Conservation (phyloP, 2,797 vertebrate genomes). For the Prunella strophiata region DNA sequence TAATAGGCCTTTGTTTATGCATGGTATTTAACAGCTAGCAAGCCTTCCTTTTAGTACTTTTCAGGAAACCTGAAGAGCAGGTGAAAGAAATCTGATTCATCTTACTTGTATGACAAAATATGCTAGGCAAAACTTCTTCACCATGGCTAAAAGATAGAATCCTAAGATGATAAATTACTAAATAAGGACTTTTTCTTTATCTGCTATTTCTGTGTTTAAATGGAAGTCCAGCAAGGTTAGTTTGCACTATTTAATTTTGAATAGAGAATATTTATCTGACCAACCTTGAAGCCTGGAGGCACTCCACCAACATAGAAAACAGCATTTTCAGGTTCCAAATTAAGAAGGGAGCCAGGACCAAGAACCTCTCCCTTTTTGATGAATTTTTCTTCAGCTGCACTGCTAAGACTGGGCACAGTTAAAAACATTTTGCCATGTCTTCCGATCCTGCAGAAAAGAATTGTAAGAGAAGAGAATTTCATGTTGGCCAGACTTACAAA, state of each 20-base stretch:
- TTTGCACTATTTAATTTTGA: not conserved
- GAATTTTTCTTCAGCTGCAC: slow-evolving; percentile 94
- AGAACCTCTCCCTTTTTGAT: slow-evolving; percentile 91
- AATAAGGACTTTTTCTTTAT: not conserved
- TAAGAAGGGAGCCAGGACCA: slow-evolving; percentile 87
- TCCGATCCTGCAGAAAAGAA: slow-evolving; percentile 82
- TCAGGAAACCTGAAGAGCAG: not conserved
- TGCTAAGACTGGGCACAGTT: slow-evolving; percentile 90
- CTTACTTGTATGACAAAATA: not conserved
- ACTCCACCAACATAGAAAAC: slow-evolving; percentile 94
- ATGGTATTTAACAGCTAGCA: not conserved
- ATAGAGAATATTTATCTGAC: not conserved
- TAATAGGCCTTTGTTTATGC: not conserved
- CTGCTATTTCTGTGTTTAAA: not conserved
- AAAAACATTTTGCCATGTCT: slow-evolving; percentile 94
- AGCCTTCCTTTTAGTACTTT: not conserved
- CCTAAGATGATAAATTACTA: not conserved
- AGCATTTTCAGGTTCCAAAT: slow-evolving; percentile 85
- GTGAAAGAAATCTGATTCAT: not conserved
- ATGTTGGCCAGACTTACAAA: not conserved
- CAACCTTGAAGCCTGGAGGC: slow-evolving; percentile 86
- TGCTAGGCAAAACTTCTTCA: not conserved
- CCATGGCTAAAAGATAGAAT: not conserved
- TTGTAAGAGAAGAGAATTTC: not conserved
- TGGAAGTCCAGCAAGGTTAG: not conserved